A percentile compares a stretch with the other conserved stretches of the same genome.
These are phyloP conservation scores for Augochlorella aurata DNA, from an alignment of 2,888 invertebrate species.

Conservation along the genomic window DNA sequence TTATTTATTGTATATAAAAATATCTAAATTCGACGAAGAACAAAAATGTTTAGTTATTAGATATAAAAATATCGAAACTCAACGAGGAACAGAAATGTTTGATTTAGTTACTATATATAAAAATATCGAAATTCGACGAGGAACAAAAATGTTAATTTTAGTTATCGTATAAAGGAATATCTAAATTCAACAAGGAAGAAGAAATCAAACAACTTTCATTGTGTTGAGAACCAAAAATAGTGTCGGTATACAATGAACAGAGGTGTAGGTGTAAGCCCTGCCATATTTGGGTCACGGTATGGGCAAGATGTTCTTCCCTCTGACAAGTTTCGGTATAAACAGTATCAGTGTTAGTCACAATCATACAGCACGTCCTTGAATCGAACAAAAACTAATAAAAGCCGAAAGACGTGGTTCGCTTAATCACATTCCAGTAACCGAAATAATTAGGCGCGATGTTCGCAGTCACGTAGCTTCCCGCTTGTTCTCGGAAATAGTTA, in stretches of 20 bases:
- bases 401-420: background rate
- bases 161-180: background rate
- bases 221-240: no score
- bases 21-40: no score
- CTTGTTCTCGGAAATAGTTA: slow-evolving; percentile 37
- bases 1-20: no score
- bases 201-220: background rate
- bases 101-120: no score
- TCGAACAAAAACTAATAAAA: background rate
- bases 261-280: background rate
- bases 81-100: no score
- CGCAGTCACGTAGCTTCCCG: slow-evolving; percentile 34
- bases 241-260: background rate
- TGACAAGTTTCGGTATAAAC: slow-evolving; percentile 17
- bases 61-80: no score
- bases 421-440: background rate
- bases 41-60: no score
- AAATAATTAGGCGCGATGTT: slow-evolving; percentile 27
- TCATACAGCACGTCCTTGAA: background rate
- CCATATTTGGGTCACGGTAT: slow-evolving; percentile 33
- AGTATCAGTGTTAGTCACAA: slow-evolving; percentile 7
- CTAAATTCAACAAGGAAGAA: background rate
- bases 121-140: background rate
- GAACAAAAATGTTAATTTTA: background rate
- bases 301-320: slow-evolving; percentile 27